phyloP scores from a whole-genome alignment of 1,140 invertebrate species.

The Melitaea cinxia region DNA sequence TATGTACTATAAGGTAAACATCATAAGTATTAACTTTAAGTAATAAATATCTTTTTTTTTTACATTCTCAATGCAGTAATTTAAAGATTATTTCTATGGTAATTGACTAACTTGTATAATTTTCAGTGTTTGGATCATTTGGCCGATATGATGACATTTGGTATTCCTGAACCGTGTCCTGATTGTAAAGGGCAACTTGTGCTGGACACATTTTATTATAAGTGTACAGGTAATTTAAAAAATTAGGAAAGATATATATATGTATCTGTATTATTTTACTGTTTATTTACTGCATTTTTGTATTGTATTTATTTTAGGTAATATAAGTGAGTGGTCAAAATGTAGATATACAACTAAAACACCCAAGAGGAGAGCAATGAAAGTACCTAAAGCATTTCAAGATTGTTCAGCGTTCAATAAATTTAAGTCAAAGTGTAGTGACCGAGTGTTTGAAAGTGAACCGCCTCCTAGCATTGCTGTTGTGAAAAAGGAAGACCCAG shows the following conservation, averaged over 20 bases:
- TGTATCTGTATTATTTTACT: background rate
- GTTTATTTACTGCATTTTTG: background rate
- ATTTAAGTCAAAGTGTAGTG: conserved; percentile 86
- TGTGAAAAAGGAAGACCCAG: conserved; percentile 84
- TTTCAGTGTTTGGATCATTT: conserved; percentile 89
- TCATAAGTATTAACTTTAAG: no score
- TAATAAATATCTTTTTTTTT: no score
- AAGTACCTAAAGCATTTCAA: conserved; percentile 86
- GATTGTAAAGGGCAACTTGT: conserved; percentile 91
- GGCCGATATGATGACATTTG: conserved; percentile 94
- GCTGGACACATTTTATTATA: conserved; percentile 84
- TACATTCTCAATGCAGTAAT: background rate
- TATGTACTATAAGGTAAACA: no score
- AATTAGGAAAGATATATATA: no score
- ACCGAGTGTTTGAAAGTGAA: conserved; percentile 83
- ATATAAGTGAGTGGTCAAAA: conserved; percentile 95
- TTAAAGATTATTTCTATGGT: background rate
- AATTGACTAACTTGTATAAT: background rate
- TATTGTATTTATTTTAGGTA: conserved; percentile 79
- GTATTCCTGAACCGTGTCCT: conserved; percentile 88
- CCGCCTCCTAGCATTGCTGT: conserved; percentile 79
- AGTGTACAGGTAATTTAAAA: conserved; percentile 71
- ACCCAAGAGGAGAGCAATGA: conserved; percentile 89
- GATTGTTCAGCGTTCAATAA: conserved; percentile 84
- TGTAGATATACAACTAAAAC: conserved; percentile 88